Evolutionary conservation across 2,113 vertebrate genomes (phyloP), one percentile per base, ranked within the genome.

Genomic region (Chloroceryle aenea): DNA sequence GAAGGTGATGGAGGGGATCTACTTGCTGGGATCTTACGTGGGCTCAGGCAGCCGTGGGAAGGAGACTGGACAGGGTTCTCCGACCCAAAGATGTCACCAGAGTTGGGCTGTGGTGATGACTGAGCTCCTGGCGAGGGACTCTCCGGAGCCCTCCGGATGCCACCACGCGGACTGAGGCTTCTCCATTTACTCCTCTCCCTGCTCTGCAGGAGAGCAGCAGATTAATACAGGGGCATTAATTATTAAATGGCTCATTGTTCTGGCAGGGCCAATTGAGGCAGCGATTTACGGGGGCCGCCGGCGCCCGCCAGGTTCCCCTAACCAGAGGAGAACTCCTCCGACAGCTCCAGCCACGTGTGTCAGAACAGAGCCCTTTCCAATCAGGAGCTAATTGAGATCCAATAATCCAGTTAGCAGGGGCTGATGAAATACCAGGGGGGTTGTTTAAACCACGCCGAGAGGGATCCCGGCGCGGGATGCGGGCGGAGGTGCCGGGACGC

Each of bases 201-300:
- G 43, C 80, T 45, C 58, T 1, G 10, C 14, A 20, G 82, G 84
- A 86, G 85, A 76, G 85, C 27, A 8, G 80, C 71, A 78, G 85
- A 84, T 95, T 91, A 96, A 91, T 89, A 69, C 4, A 1, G 2
- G 42, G 53, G 43, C 36, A 55, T 97, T 93, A 94, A 92, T 95
- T 94, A 94, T 96, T 90, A 93, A 94, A 32, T 10, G 47, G 32
- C 76, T 96, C 84, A 3, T 95, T 91, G 82, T 89, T 75, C 79
- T 55, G 85, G 79, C 82, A 66, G 80, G 73, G 62, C 90, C 88
- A 55, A 50, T 77, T 29, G 90, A 90, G 90, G 91, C 7, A 19
- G 67, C 9, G 32, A 94, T 94, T 95, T 95, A 79, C 56, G 22
- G 93, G 93, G 25, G 67, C 85, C 2, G 23, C 80, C 1, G 4